These are phyloP conservation scores for Meiosimyza decipiens DNA, from an alignment of 2,888 invertebrate species.

Conservation along the genomic window DNA sequence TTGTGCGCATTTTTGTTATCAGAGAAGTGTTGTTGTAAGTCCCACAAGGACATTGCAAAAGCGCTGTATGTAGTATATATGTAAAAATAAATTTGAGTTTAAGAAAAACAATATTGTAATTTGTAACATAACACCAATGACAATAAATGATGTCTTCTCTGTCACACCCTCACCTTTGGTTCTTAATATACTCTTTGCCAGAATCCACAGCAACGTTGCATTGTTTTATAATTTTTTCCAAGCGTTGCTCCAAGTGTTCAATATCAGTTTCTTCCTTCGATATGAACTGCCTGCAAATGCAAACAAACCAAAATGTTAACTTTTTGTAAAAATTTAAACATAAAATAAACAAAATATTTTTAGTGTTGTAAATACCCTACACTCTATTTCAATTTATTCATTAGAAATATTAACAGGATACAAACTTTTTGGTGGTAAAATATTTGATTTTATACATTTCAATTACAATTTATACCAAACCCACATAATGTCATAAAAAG, in stretches of 20 bases:
- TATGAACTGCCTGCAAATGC: slow-evolving; percentile 77
- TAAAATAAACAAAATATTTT: background rate
- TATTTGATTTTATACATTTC: too few species aligned
- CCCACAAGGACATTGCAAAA: slow-evolving; percentile 89
- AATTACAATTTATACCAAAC: too few species aligned
- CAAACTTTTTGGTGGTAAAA: too few species aligned
- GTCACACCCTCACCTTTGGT: slow-evolving; percentile 80
- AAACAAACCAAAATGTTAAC: slow-evolving; percentile 18
- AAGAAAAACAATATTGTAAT: background rate
- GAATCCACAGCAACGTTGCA: slow-evolving; percentile 91
- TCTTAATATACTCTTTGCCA: slow-evolving; percentile 90
- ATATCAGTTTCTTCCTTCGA: slow-evolving; percentile 89
- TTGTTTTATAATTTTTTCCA: slow-evolving; percentile 92
- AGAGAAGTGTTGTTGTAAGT: slow-evolving; percentile 87
- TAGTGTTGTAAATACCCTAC: slow-evolving; percentile 22
- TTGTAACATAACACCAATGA: slow-evolving; percentile 19
- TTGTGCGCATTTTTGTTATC: slow-evolving; percentile 86
- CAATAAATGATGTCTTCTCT: background rate
- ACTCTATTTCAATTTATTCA: slow-evolving; percentile 18
- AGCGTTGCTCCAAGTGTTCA: slow-evolving; percentile 86
- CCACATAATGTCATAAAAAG: too few species aligned
- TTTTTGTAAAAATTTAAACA: slow-evolving; percentile 27
- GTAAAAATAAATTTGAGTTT: background rate
- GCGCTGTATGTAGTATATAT: slow-evolving; percentile 71
- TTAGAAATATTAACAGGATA: too few species aligned